These are phyloP conservation scores for Luffia ferchaultella DNA, from an alignment of 2,888 invertebrate species.

Conservation along the genomic window DNA sequence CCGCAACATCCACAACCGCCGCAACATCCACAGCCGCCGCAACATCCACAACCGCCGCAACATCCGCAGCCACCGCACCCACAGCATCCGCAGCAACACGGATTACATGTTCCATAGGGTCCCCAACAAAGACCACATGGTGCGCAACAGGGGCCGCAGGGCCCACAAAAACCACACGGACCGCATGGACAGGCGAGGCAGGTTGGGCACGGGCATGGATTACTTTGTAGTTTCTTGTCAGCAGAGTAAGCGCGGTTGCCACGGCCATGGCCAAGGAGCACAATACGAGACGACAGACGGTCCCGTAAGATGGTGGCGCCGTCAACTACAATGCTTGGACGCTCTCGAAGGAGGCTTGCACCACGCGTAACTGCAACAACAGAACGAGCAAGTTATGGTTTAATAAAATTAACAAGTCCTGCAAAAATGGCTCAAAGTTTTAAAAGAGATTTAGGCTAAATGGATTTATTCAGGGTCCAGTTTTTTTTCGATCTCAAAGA, in stretches of 20 bases:
- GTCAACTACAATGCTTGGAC: too few relatives aligned
- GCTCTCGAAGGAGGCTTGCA: too few relatives aligned
- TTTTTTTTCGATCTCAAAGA: too few relatives aligned
- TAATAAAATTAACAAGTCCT: too few relatives aligned
- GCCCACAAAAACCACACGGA: background rate
- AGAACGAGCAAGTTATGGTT: too few relatives aligned
- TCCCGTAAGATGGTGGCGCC: too few relatives aligned
- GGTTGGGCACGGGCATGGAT: background rate
- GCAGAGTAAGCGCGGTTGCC: background rate
- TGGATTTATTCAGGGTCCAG: too few relatives aligned
- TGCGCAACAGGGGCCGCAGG: background rate
- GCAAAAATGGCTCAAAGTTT: too few relatives aligned
- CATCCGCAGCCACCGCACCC: background rate
- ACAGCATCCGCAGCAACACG: background rate
- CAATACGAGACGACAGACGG: too few relatives aligned
- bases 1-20: background rate
- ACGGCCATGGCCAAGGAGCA: too few relatives aligned
- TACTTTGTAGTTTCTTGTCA: background rate
- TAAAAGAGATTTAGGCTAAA: too few relatives aligned
- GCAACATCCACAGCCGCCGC: background rate
- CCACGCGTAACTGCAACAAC: too few relatives aligned
- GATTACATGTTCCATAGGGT: background rate
- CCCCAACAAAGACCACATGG: background rate
- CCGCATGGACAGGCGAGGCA: background rate
- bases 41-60: background rate